Percentiles rank a stretch among this genome's conserved stretches.
Conservation (phyloP, 2,888 invertebrate genomes). For the Lycophotia porphyrea region DNA sequence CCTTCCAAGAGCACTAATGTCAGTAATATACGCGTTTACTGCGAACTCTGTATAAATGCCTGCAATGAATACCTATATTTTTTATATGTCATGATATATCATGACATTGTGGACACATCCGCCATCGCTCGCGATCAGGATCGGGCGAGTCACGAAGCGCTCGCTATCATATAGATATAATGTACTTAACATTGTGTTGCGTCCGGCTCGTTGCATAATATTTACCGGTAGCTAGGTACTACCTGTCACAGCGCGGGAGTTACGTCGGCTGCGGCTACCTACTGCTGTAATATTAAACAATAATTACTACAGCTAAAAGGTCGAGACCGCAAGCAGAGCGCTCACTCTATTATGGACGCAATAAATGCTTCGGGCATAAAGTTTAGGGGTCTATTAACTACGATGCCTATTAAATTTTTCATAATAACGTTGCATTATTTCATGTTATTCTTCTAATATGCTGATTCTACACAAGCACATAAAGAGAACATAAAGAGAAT, state of each 20-base stretch:
- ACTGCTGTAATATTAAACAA: slow-evolving; percentile 79
- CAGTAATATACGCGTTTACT: slow-evolving; percentile 37
- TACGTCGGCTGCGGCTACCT: slow-evolving; percentile 71
- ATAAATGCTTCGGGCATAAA: slow-evolving; percentile 55
- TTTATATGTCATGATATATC: slow-evolving; percentile 66
- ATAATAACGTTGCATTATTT: slow-evolving; percentile 34
- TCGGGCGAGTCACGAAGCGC: slow-evolving; percentile 82
- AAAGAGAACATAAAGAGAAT: not conserved
- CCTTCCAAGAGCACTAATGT: slow-evolving; percentile 40
- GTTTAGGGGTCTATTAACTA: slow-evolving; percentile 61
- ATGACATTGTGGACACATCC: slow-evolving; percentile 75
- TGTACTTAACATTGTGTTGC: slow-evolving; percentile 84
- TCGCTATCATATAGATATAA: slow-evolving; percentile 73
- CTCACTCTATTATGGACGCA: slow-evolving; percentile 65
- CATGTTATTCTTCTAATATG: slow-evolving; percentile 8
- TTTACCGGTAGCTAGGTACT: slow-evolving; percentile 77
- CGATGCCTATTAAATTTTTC: slow-evolving; percentile 39
- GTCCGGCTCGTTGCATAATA: slow-evolving; percentile 88
- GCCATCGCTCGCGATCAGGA: slow-evolving; percentile 74
- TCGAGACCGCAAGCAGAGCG: slow-evolving; percentile 75
- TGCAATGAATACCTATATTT: slow-evolving; percentile 40
- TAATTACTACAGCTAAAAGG: slow-evolving; percentile 77
- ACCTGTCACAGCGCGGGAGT: slow-evolving; percentile 73
- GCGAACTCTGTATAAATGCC: slow-evolving; percentile 44
- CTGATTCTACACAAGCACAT: not conserved